phyloP scores from a whole-genome alignment of 1,140 invertebrate genomes.

The Nomia melanderi region DNA sequence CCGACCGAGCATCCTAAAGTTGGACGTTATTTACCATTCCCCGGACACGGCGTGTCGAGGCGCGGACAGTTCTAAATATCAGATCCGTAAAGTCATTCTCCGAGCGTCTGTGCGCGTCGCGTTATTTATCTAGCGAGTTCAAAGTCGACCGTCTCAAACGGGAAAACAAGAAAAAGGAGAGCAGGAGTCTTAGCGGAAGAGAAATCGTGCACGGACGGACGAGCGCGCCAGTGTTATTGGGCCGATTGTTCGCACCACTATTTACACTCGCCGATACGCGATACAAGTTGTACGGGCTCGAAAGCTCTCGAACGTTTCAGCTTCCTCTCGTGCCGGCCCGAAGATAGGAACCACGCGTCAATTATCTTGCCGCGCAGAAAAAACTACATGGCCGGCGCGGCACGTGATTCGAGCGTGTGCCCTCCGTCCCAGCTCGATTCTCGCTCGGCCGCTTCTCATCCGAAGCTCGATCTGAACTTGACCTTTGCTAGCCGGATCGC shows the following conservation, averaged over 20 bases:
- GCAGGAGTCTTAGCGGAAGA: background rate
- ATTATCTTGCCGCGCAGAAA: slow-evolving; percentile 33
- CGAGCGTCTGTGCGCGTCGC: background rate
- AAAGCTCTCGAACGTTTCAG: background rate
- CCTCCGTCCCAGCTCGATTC: no score
- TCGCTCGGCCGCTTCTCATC: slow-evolving; percentile 34
- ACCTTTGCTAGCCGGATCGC: slow-evolving; percentile 25
- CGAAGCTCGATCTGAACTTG: slow-evolving; percentile 52
- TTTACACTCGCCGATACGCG: slow-evolving; percentile 17
- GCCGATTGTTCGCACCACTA: slow-evolving; percentile 3
- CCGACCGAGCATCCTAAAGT: background rate
- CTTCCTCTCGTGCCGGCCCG: no score
- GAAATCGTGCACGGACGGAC: background rate
- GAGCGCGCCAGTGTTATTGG: no score
- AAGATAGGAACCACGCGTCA: slow-evolving; percentile 44
- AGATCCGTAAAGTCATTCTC: background rate
- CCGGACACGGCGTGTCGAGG: background rate
- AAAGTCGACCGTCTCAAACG: background rate
- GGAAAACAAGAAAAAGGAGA: background rate
- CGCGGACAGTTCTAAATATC: background rate
- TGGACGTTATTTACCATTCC: slow-evolving; percentile 26
- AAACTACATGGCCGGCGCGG: background rate
- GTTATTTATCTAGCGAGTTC: slow-evolving; percentile 2
- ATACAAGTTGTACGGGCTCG: background rate
- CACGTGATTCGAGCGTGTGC: slow-evolving; percentile 34